These are phyloP conservation scores for Andrena flavipes DNA, from an alignment of 2,888 invertebrate species.

Conservation along the genomic window DNA sequence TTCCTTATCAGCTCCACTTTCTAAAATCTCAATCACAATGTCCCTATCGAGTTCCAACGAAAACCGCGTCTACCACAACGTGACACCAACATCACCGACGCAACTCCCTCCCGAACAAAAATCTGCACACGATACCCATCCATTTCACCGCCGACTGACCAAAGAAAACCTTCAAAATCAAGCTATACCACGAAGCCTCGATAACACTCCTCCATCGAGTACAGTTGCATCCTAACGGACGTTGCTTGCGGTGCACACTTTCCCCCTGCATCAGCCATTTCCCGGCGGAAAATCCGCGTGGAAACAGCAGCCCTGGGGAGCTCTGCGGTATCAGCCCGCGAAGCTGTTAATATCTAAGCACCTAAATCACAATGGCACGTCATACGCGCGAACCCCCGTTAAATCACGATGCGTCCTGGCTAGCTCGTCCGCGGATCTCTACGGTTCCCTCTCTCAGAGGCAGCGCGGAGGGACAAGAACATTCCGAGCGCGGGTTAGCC, in stretches of 20 bases:
- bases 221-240: slow-evolving; percentile 31
- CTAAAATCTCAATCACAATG: no score
- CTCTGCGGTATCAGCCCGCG: background rate
- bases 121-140: background rate
- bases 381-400: slow-evolving; percentile 62
- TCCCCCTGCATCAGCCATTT: slow-evolving; percentile 5
- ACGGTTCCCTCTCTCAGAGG: slow-evolving; percentile 48
- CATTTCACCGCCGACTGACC: background rate
- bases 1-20: no score
- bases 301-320: slow-evolving; percentile 17
- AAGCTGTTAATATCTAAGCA: slow-evolving; percentile 58
- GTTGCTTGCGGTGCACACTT: slow-evolving; percentile 42
- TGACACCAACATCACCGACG: no score
- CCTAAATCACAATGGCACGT: slow-evolving; percentile 64
- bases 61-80: no score
- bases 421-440: slow-evolving; percentile 62
- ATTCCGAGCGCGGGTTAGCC: slow-evolving; percentile 61
- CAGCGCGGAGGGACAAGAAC: slow-evolving; percentile 63
- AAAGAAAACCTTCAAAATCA: background rate
- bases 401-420: slow-evolving; percentile 66
- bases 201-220: slow-evolving; percentile 36
- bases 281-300: slow-evolving; percentile 18
- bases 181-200: slow-evolving; percentile 7
- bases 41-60: no score
- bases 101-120: background rate